These are phyloP conservation scores for Ornithorhynchus anatinus DNA, from an alignment of 2,113 vertebrate species.

Conservation along the genomic window DNA sequence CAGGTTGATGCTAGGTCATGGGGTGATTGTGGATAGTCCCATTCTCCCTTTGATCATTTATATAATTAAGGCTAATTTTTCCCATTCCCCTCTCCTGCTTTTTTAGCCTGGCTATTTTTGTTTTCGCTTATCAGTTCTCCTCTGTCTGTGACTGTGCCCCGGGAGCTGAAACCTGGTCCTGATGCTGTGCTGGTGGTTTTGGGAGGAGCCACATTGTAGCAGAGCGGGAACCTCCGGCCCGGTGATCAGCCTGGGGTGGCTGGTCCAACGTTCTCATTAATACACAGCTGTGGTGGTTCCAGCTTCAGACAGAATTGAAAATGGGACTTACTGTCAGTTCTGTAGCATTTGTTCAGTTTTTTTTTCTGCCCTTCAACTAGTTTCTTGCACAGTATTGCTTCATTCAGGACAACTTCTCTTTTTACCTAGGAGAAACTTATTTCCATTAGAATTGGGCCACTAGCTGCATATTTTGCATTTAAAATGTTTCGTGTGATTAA, in stretches of 20 bases:
- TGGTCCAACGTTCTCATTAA: neutral
- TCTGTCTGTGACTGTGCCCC: neutral
- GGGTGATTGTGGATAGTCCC: too few relatives aligned
- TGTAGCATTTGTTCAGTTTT: neutral
- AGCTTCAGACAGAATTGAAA: neutral
- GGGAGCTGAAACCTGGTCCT: too few relatives aligned
- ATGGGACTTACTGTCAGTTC: neutral
- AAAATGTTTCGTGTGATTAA: constrained; percentile 52
- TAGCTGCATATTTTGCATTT: constrained; percentile 47
- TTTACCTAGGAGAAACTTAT: constrained; percentile 51
- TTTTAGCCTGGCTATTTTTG: too few relatives aligned
- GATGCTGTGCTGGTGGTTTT: neutral
- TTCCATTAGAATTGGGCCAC: constrained; percentile 44
- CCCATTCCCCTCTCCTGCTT: too few relatives aligned
- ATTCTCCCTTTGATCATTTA: too few relatives aligned
- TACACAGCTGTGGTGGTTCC: neutral
- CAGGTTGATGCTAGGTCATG: too few relatives aligned
- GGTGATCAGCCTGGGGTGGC: neutral
- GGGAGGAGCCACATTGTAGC: neutral
- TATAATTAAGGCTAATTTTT: too few relatives aligned
- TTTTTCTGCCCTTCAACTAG: neutral
- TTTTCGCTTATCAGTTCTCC: neutral
- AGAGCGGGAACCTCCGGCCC: neutral
- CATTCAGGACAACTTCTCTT: constrained; percentile 36
- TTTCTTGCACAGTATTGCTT: neutral